Conservation (phyloP, 2,797 vertebrate species). For the Antrozous pallidus region DNA sequence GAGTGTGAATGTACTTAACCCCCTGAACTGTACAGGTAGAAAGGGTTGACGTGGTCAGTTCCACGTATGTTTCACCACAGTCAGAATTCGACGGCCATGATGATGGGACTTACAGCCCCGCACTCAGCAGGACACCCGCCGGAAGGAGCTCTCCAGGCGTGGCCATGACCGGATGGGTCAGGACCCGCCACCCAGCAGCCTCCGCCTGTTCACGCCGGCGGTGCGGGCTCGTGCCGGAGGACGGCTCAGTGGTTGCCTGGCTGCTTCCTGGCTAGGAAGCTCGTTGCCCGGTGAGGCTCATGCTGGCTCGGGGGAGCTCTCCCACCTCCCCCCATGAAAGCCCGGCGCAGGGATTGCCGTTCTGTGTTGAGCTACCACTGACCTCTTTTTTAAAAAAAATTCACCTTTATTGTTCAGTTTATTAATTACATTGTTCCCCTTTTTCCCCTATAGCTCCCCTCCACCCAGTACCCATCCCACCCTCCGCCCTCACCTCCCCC, state of each 20-base stretch:
- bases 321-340: neutral
- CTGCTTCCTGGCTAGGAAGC: neutral
- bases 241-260: neutral
- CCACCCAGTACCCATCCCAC: too few species aligned
- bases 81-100: neutral
- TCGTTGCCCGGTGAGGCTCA: neutral
- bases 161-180: rapidly evolving
- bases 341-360: neutral
- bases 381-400: too few species aligned
- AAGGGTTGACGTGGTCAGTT: neutral
- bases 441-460: too few species aligned
- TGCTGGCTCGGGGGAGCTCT: neutral
- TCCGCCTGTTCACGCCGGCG: neutral
- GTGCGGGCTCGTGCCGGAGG: neutral
- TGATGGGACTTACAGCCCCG: neutral
- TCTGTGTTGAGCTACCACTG: neutral
- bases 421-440: too few species aligned
- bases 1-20: neutral
- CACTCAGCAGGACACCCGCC: neutral
- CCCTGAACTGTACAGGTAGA: neutral
- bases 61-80: neutral
- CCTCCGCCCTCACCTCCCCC: too few species aligned
- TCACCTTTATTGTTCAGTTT: too few species aligned
- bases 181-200: neutral
- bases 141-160: neutral